A percentile compares a stretch with the other conserved stretches of the same genome.
Conservation (phyloP, 53 echinoderm and acorn worm genomes). For the Holothuria leucospilota region DNA sequence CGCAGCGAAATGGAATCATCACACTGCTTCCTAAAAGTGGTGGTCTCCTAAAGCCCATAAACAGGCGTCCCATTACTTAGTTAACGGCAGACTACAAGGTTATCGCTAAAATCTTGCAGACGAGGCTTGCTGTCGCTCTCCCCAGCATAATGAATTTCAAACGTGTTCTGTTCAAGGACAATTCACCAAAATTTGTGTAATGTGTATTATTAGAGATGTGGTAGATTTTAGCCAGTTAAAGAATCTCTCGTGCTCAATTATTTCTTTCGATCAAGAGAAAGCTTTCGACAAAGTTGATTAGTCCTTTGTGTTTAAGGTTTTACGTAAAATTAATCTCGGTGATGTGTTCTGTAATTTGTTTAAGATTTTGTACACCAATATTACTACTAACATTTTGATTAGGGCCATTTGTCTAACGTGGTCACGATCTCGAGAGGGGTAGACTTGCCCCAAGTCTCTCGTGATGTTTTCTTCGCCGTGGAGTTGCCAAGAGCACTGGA, state of each 20-base stretch:
- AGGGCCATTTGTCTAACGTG: not conserved
- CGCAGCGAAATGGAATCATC: slow-evolving; percentile 56
- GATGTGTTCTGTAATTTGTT: slow-evolving; percentile 40
- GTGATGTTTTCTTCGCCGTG: too few species aligned
- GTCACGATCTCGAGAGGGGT: not conserved
- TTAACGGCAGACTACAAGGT: slow-evolving; percentile 71
- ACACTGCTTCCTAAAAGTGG: slow-evolving; percentile 67
- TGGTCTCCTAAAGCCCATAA: slow-evolving; percentile 47
- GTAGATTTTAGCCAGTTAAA: slow-evolving; percentile 27
- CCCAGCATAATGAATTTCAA: slow-evolving; percentile 38
- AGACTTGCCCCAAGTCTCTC: too few species aligned
- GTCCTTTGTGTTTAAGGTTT: slow-evolving; percentile 43
- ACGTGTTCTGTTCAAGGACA: slow-evolving; percentile 61
- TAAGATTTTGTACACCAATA: slow-evolving; percentile 47
- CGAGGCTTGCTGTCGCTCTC: slow-evolving; percentile 29
- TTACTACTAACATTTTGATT: slow-evolving; percentile 39
- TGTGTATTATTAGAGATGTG: slow-evolving; percentile 64
- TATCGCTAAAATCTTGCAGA: slow-evolving; percentile 54
- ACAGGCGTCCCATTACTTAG: slow-evolving; percentile 60
- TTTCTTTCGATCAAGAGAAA: slow-evolving; percentile 60
- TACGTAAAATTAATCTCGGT: slow-evolving; percentile 40
- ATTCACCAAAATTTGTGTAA: slow-evolving; percentile 64
- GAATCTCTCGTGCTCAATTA: slow-evolving; percentile 34
- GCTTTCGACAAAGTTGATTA: slow-evolving; percentile 66
- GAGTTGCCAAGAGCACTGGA: too few species aligned